phyloP scores from a whole-genome alignment of 2,113 vertebrate species.

The Anser cygnoides region DNA sequence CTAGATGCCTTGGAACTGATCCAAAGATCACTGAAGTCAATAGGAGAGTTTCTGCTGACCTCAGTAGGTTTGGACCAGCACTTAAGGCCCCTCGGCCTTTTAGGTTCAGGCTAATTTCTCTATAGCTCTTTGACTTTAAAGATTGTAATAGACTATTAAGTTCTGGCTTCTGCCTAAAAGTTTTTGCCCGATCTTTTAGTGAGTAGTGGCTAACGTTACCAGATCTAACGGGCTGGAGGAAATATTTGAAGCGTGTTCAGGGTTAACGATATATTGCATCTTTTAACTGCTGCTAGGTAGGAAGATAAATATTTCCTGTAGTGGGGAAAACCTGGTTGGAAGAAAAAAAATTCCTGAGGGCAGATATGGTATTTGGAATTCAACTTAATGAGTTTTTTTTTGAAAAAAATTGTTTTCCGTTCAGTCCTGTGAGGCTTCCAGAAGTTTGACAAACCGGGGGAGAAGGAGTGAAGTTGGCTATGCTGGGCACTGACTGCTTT shows the following conservation, averaged over 20 bases:
- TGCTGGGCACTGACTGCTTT: conserved; percentile 40
- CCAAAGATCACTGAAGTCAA: background rate
- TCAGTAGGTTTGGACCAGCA: background rate
- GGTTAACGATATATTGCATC: conserved; percentile 35
- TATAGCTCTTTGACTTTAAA: background rate
- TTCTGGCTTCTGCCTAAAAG: background rate
- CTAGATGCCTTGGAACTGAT: background rate
- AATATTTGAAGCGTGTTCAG: background rate
- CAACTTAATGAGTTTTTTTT: conserved; percentile 40
- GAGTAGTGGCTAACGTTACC: conserved; percentile 2
- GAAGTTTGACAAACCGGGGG: conserved; percentile 19
- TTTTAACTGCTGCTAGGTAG: conserved; percentile 43
- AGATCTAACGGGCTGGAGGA: background rate
- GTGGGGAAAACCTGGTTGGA: conserved; percentile 36
- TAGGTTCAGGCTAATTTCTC: background rate
- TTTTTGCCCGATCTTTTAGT: background rate
- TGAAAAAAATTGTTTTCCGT: conserved; percentile 31
- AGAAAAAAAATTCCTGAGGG: conserved; percentile 46
- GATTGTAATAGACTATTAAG: background rate
- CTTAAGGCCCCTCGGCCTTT: background rate
- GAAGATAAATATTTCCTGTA: conserved; percentile 51
- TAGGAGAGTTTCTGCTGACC: background rate
- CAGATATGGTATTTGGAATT: conserved; percentile 43
- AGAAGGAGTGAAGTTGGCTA: conserved; percentile 23
- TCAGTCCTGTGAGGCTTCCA: conserved; percentile 38